Base-by-base conservation (phyloP, 2,113 vertebrate species). In the Jaculus jaculus region DNA sequence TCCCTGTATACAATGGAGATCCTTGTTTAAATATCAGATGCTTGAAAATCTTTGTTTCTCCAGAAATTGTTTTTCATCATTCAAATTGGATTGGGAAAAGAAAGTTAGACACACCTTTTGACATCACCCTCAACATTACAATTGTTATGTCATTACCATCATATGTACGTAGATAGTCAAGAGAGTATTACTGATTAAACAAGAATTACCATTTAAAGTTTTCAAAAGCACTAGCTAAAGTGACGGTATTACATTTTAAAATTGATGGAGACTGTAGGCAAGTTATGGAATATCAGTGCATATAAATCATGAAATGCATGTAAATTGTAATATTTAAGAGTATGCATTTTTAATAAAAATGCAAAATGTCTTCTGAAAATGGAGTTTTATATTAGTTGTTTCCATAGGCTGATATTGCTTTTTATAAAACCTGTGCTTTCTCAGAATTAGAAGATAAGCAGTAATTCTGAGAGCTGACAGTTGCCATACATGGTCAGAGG, bases 261-360 rank as follows among this genome's bases (percentile, higher is more conserved):
- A 94, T 84, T 72, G 61, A 66, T 66, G 89, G 47, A 88, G 75
- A 77, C 93, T 95, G 78, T 84, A 94, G 91, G 85, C 58, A 90
- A 85, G 71, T 77, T 89, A 92, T 2, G 96, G 95, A 97, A 84
- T 97, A 84, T 81, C 0, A 0, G 60, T 3, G 0, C 86, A 88
- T 42, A 81, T 97, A 16, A 89, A 96, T 97, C 91, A 87, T 96
- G 85, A 96, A 97, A 92, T 91, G 90, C 75, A 42, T 82, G 84
- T 97, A 97, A 97, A 96, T 97, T 94, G 94, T 93, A 96, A 96
- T 96, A 96, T 94, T 97, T 47, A 95, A 93, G 78, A 28, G 87
- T 93, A 95, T 58, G 18, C 82, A 93, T 90, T 95, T 89, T 97
- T 93, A 84, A 18, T 95, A 92, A 97, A 98, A 94, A 75, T 94